These are phyloP conservation scores for Deilephila elpenor DNA, from an alignment of 2,888 invertebrate species.

Conservation along the genomic window DNA sequence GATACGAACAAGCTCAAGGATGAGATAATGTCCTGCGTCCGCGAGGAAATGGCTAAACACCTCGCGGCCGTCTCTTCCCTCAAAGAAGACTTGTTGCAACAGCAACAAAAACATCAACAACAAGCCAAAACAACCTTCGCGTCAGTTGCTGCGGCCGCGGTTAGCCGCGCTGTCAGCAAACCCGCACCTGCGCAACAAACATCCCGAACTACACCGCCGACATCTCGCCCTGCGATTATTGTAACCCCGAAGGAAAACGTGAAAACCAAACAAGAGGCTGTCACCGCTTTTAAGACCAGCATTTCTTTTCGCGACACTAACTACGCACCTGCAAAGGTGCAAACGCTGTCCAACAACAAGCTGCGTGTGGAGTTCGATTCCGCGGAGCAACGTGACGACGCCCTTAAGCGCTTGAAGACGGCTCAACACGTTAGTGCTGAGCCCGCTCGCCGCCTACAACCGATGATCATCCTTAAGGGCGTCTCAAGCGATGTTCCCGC, in stretches of 20 bases:
- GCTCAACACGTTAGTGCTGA: slow-evolving; percentile 22
- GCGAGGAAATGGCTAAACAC: too few relatives aligned
- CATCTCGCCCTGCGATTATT: slow-evolving; percentile 32
- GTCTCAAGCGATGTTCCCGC: slow-evolving; percentile 12
- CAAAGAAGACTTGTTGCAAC: too few relatives aligned
- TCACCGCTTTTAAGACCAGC: neutral
- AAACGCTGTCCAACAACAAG: slow-evolving; percentile 27
- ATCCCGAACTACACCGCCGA: neutral
- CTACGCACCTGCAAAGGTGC: slow-evolving; percentile 13
- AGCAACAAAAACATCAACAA: too few relatives aligned
- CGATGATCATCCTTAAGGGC: slow-evolving; percentile 35
- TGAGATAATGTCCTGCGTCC: too few relatives aligned
- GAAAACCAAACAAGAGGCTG: neutral
- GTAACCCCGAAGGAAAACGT: slow-evolving; percentile 31
- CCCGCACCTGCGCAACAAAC: too few relatives aligned
- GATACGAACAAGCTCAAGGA: too few relatives aligned
- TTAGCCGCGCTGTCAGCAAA: too few relatives aligned
- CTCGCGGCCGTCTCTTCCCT: too few relatives aligned
- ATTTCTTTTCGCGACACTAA: neutral
- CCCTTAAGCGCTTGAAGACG: neutral
- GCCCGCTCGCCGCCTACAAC: slow-evolving; percentile 18
- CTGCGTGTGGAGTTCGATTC: slow-evolving; percentile 30
- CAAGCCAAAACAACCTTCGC: too few relatives aligned
- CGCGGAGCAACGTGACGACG: neutral
- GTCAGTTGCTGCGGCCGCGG: too few relatives aligned